Evolutionary conservation across 2,113 vertebrate species (phyloP).

Genomic region (Crotalus tigris): DNA sequence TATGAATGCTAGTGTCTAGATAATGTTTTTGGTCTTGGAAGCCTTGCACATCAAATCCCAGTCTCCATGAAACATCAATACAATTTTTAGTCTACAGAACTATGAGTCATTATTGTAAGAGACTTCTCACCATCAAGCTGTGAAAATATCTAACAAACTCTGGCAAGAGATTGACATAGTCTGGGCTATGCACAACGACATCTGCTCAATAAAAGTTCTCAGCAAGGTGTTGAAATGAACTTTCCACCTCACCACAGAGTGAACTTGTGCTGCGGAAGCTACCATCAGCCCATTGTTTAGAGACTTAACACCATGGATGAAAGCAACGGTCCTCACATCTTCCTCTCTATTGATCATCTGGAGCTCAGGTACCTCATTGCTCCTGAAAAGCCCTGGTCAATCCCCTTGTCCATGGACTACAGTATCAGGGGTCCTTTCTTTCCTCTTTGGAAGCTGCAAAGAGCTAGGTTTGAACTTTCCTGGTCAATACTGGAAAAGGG

Average conservation of each 20-base stretch:
- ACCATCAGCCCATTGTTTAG: not conserved
- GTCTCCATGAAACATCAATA: not conserved
- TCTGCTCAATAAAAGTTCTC: not conserved
- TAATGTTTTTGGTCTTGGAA: not conserved
- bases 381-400: not conserved
- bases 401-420: slow-evolving; percentile 44
- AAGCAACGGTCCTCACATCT: accelerated
- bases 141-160: slow-evolving; percentile 37
- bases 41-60: slow-evolving; percentile 27
- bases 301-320: not conserved
- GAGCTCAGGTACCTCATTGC: slow-evolving; percentile 38
- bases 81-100: not conserved
- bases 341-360: not conserved
- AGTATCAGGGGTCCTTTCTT: slow-evolving; percentile 62
- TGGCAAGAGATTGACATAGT: not conserved
- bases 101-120: slow-evolving; percentile 5
- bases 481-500: slow-evolving; percentile 74
- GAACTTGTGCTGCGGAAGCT: not conserved
- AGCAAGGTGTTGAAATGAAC: not conserved
- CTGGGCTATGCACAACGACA: not conserved
- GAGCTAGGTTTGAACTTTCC: slow-evolving; percentile 61
- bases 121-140: slow-evolving; percentile 42
- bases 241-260: not conserved
- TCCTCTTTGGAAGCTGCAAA: slow-evolving; percentile 62
- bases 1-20: slow-evolving; percentile 45